These are phyloP conservation scores for Proterorhinus semilunaris DNA, from an alignment of 2,113 vertebrate species.

Conservation along the genomic window DNA sequence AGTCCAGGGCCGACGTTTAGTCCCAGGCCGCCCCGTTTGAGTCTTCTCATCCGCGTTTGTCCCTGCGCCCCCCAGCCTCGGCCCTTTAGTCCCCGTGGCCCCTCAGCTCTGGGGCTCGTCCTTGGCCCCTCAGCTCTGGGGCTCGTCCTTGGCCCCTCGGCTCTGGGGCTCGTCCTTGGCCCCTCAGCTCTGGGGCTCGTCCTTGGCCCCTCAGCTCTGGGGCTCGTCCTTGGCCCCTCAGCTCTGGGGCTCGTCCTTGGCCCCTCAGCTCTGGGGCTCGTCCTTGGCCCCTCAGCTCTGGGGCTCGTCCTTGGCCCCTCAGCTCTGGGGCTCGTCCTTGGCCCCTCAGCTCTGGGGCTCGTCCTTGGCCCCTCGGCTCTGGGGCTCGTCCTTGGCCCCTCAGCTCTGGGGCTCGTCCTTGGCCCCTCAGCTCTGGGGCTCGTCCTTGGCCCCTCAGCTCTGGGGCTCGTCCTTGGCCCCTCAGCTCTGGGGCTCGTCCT, in stretches of 20 bases:
- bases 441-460: no score
- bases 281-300: no score
- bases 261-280: constrained; percentile 5
- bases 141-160: constrained; percentile 51
- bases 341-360: constrained; percentile 16
- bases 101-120: no score
- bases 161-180: constrained; percentile 86
- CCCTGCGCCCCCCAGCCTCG: no score
- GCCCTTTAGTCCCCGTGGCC: no score
- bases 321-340: constrained; percentile 87
- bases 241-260: constrained; percentile 85
- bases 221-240: constrained; percentile 50
- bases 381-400: neutral
- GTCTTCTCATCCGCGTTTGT: no score
- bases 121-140: no score
- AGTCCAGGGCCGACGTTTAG: no score
- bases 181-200: no score
- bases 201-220: no score
- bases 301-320: constrained; percentile 29
- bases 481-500: constrained; percentile 87
- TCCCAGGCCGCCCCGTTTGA: no score
- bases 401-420: constrained; percentile 88
- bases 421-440: constrained; percentile 27
- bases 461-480: neutral
- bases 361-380: no score